These are phyloP conservation scores for Cheumatopsyche charites DNA, from an alignment of 1,140 invertebrate species.

Conservation along the genomic window DNA sequence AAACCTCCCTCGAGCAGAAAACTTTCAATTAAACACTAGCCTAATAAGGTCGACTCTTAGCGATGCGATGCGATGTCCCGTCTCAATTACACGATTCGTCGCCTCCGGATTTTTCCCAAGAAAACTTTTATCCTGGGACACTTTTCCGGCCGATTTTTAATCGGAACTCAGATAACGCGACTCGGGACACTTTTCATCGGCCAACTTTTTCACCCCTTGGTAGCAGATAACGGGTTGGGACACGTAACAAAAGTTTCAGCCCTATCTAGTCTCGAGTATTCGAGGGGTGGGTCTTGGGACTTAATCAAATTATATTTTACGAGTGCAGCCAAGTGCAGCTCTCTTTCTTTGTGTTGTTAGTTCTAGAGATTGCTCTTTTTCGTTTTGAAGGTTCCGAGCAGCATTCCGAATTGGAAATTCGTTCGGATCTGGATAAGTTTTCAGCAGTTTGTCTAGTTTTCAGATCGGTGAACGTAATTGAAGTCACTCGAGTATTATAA, in stretches of 20 bases:
- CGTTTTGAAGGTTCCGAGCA: no score
- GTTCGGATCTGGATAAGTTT: no score
- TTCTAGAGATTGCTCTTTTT: no score
- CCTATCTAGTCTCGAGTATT: constrained; percentile 17
- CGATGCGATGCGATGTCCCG: constrained; percentile 25
- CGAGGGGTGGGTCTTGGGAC: background rate
- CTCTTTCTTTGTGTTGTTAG: no score
- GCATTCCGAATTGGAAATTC: no score
- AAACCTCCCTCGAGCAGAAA: no score
- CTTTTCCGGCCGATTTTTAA: background rate
- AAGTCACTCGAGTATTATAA: no score
- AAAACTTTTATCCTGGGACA: constrained; percentile 7
- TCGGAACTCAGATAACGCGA: background rate
- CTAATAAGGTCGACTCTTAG: constrained; percentile 7
- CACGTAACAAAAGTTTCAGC: constrained; percentile 34
- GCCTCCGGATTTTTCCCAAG: background rate
- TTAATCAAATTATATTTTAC: constrained; percentile 45
- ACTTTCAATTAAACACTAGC: no score
- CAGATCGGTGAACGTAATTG: no score
- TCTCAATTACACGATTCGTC: constrained; percentile 26
- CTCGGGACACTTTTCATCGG: background rate
- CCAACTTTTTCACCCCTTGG: background rate
- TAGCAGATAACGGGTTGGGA: constrained; percentile 1
- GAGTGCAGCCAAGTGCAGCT: constrained; percentile 32
- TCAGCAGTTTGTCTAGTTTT: no score